These are phyloP conservation scores for Bombylius major DNA, from an alignment of 2,888 invertebrate species.

Conservation along the genomic window DNA sequence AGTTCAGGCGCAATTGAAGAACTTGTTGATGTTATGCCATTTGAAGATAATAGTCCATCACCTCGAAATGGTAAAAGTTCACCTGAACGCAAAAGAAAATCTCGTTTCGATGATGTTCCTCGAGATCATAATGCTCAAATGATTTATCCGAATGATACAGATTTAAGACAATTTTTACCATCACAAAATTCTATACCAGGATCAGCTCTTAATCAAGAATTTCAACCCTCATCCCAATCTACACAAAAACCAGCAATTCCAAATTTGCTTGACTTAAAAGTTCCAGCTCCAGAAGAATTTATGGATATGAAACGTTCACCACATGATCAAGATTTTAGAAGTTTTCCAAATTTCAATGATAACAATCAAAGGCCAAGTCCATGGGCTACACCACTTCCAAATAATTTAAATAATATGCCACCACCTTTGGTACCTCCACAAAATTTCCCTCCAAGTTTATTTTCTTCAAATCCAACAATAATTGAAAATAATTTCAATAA, in stretches of 20 bases:
- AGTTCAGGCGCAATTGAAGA: conserved; percentile 73
- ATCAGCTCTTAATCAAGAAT: background rate
- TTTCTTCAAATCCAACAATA: background rate
- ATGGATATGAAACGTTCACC: conserved; percentile 1
- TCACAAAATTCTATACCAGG: background rate
- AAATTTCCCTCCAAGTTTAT: background rate
- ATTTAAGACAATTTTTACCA: conserved; percentile 1
- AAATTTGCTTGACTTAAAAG: conserved; percentile 26
- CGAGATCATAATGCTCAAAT: conserved; percentile 33
- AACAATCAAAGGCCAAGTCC: conserved; percentile 10
- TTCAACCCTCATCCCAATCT: conserved; percentile 7
- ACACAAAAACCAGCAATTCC: conserved; percentile 27
- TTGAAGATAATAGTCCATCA: conserved; percentile 39
- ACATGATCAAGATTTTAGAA: conserved; percentile 12
- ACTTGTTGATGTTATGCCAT: conserved; percentile 62
- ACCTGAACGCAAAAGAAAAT: conserved; percentile 25
- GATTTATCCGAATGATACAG: conserved; percentile 19
- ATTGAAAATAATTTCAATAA: conserved; percentile 2
- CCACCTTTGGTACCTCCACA: conserved; percentile 1
- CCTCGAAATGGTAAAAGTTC: conserved; percentile 26
- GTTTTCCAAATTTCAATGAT: conserved; percentile 10
- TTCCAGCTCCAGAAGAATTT: conserved; percentile 21
- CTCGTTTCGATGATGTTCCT: conserved; percentile 26
- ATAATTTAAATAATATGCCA: conserved; percentile 9
- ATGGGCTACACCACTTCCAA: conserved; percentile 12